Percentiles rank a stretch among this genome's conserved stretches.
Evolutionary conservation across 2,888 invertebrate genomes (phyloP).

Genomic region (Ectemnius cavifrons): DNA sequence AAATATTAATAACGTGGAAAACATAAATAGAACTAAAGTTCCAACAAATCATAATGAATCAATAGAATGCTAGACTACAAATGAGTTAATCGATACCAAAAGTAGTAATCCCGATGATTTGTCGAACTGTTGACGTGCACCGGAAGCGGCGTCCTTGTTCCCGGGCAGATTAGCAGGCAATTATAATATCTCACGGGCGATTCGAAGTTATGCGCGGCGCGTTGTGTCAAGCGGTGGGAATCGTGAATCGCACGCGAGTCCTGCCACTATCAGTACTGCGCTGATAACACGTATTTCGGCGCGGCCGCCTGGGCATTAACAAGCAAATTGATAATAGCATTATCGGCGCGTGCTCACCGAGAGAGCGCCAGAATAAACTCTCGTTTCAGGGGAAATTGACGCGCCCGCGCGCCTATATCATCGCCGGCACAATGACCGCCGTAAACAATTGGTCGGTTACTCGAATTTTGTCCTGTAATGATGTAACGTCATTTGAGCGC

Average conservation of each 20-base stretch:
- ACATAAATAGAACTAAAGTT: too few species aligned
- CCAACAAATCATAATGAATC: too few species aligned
- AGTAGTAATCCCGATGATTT: too few species aligned
- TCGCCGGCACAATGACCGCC: conserved; percentile 19
- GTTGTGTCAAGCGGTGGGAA: neutral
- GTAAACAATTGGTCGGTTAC: conserved; percentile 1
- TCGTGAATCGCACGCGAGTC: neutral
- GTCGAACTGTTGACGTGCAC: too few species aligned
- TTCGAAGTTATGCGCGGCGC: too few species aligned
- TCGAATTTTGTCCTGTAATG: neutral
- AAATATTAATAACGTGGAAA: too few species aligned
- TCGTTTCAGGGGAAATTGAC: conserved; percentile 9
- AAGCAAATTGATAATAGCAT: conserved; percentile 40
- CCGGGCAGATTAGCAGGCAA: too few species aligned
- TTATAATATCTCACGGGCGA: too few species aligned
- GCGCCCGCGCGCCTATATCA: neutral
- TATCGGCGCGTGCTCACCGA: conserved; percentile 7
- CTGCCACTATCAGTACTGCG: too few species aligned
- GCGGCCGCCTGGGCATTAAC: conserved; percentile 25
- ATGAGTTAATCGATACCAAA: too few species aligned
- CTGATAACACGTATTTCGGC: neutral
- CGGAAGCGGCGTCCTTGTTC: too few species aligned
- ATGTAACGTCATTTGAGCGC: neutral
- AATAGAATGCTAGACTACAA: too few species aligned
- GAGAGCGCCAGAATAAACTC: conserved; percentile 13